These are phyloP conservation scores for Megalonaias nervosa DNA, from an alignment of 1,140 invertebrate genomes.

Conservation along the genomic window DNA sequence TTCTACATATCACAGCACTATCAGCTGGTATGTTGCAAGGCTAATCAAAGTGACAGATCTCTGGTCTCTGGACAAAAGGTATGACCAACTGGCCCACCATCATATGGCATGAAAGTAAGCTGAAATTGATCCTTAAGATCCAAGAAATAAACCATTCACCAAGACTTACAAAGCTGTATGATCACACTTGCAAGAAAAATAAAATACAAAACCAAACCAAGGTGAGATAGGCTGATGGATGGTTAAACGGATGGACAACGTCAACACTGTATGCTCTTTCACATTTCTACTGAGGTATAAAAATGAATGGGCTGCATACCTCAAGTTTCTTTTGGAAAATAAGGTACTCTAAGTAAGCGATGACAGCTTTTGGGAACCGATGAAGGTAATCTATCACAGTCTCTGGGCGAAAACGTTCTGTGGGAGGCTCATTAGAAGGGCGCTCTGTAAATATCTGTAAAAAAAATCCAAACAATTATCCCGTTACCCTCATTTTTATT, in stretches of 20 bases:
- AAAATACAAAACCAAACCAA: too few species aligned
- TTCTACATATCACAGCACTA: too few species aligned
- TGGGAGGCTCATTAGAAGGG: conserved; percentile 58
- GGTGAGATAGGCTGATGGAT: not conserved
- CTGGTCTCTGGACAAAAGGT: too few species aligned
- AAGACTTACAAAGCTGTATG: too few species aligned
- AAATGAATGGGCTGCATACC: conserved; percentile 38
- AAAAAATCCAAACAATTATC: not conserved
- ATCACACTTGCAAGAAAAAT: too few species aligned
- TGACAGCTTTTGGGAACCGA: conserved; percentile 71
- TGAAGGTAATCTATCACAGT: conserved; percentile 71
- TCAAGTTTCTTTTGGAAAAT: conserved; percentile 67
- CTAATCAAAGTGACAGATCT: too few species aligned
- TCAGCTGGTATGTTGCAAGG: too few species aligned
- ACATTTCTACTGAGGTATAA: conserved; percentile 20
- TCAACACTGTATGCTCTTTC: conserved; percentile 42
- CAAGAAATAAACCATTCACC: too few species aligned
- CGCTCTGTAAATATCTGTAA: conserved; percentile 71
- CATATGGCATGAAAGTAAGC: too few species aligned
- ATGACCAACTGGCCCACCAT: too few species aligned
- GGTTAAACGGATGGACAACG: not conserved
- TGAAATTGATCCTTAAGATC: too few species aligned
- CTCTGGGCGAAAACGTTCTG: conserved; percentile 70
- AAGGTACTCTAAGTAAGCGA: conserved; percentile 73
- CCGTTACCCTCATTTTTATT: too few species aligned